phyloP scores from a whole-genome alignment of 2,113 vertebrate genomes.

The Catharus fuscescens region DNA sequence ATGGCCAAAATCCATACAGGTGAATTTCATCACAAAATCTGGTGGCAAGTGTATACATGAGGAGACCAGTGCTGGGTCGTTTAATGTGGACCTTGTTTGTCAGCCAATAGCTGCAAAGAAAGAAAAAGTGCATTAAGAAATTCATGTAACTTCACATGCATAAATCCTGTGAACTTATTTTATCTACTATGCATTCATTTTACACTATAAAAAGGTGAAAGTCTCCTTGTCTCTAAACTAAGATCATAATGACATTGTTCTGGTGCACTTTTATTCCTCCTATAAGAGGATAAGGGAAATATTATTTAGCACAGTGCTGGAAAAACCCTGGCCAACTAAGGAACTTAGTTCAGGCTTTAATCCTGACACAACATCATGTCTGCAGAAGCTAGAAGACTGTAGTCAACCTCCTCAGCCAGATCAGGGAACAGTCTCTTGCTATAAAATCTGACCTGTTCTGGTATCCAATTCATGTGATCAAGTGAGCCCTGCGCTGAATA shows the following conservation, averaged over 20 bases:
- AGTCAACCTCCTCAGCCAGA: not conserved
- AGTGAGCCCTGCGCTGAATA: not conserved
- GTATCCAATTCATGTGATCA: not conserved
- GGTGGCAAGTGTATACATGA: conserved; percentile 90
- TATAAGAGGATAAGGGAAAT: not conserved
- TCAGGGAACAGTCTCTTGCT: not conserved
- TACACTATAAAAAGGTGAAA: not conserved
- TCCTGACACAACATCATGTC: not conserved
- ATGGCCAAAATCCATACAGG: conserved; percentile 91
- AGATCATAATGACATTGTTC: not conserved
- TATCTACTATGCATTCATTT: not conserved
- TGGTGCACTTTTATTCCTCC: not conserved
- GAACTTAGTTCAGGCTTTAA: not conserved
- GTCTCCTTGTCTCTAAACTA: not conserved
- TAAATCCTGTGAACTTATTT: not conserved
- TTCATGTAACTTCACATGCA: not conserved
- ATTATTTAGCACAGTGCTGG: not conserved
- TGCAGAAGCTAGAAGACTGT: not conserved
- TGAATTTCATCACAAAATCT: conserved; percentile 91
- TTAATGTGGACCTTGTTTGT: conserved; percentile 91
- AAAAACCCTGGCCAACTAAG: not conserved
- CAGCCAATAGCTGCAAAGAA: conserved; percentile 84
- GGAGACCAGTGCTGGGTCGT: conserved; percentile 87
- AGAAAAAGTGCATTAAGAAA: conserved; percentile 36
- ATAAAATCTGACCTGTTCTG: not conserved